Conservation (phyloP, 2,797 vertebrate species). For the Brachymystax lenok region DNA sequence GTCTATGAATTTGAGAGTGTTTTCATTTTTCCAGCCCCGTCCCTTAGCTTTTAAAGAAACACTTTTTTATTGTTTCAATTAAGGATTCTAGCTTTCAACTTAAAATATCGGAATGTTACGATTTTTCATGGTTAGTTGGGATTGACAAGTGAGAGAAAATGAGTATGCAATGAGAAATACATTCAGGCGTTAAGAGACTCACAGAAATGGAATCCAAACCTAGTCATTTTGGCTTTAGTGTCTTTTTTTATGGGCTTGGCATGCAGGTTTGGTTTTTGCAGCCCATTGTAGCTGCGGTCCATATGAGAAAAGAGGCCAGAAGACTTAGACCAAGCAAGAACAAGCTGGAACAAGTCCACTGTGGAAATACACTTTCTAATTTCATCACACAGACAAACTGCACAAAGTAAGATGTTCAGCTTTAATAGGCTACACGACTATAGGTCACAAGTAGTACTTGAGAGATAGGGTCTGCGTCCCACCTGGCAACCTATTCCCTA, state of each 20-base stretch:
- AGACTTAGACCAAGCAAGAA: background rate
- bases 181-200: background rate
- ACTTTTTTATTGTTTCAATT: too few species aligned
- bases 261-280: slow-evolving; percentile 6
- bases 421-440: background rate
- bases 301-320: slow-evolving; percentile 5
- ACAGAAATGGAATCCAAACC: background rate
- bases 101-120: too few species aligned
- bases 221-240: background rate
- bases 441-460: background rate
- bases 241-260: slow-evolving; percentile 29
- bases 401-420: background rate
- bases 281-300: slow-evolving; percentile 17
- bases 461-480: background rate
- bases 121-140: background rate
- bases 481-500: background rate
- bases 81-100: too few species aligned
- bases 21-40: too few species aligned
- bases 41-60: too few species aligned
- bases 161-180: slow-evolving; percentile 18
- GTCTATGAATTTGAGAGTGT: too few species aligned
- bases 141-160: slow-evolving; percentile 16
- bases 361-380: slow-evolving; percentile 6
- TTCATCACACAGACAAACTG: slow-evolving; percentile 4
- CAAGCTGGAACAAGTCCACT: slow-evolving; percentile 10